Conservation (phyloP, 2,888 invertebrate genomes). For the Heliconius erato region DNA sequence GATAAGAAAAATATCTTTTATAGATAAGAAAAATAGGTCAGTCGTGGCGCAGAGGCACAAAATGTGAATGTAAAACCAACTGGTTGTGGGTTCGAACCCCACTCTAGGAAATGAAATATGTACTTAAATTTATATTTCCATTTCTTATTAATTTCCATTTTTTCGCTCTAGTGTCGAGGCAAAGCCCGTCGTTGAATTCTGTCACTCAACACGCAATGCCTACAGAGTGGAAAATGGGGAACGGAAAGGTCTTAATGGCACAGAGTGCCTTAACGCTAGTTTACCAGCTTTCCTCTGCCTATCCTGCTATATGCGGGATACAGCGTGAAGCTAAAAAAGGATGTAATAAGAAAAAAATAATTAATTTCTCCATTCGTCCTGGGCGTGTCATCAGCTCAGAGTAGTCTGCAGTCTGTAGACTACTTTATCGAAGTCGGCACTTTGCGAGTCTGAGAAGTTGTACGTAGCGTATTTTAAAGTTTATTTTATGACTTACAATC, state of each 20-base stretch:
- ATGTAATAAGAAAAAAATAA: neutral
- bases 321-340: neutral
- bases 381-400: slow-evolving; percentile 37
- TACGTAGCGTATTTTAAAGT: slow-evolving; percentile 44
- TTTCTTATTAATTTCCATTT: too few relatives aligned
- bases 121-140: too few relatives aligned
- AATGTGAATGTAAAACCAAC: too few relatives aligned
- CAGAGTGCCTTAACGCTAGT: neutral
- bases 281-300: neutral
- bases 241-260: too few relatives aligned
- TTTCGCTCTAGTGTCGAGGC: too few relatives aligned
- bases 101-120: too few relatives aligned
- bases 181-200: too few relatives aligned
- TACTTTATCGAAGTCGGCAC: slow-evolving; percentile 39
- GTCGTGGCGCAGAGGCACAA: too few relatives aligned
- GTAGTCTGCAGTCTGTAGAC: slow-evolving; percentile 13
- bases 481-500: slow-evolving; percentile 46
- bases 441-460: slow-evolving; percentile 47
- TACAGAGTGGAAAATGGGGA: neutral
- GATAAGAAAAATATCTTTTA: too few relatives aligned
- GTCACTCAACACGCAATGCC: too few relatives aligned
- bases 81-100: too few relatives aligned
- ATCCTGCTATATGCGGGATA: neutral
- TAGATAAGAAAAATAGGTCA: too few relatives aligned
- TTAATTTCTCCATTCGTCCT: slow-evolving; percentile 19